Conservation (phyloP, 2,113 vertebrate genomes). For the Microtus oregoni region DNA sequence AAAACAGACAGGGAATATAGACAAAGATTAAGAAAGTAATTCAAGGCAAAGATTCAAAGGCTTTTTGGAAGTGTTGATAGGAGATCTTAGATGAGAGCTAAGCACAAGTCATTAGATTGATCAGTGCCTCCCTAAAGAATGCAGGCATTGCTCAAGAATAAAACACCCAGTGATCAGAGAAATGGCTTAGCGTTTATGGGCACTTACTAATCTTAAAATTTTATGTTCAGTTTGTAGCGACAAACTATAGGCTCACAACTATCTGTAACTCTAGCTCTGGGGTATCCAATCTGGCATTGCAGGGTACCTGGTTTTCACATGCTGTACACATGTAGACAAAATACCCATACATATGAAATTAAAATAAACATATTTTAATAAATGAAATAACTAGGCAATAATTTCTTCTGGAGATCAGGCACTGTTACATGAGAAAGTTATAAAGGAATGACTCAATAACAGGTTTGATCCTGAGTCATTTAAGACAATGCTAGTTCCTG, state of each 20-base stretch:
- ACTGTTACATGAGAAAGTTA: background rate
- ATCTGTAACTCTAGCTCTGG: background rate
- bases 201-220: background rate
- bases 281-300: background rate
- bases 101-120: background rate
- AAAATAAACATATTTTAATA: background rate
- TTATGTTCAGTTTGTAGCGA: background rate
- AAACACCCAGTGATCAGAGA: background rate
- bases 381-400: background rate
- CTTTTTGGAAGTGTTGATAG: background rate
- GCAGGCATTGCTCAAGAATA: background rate
- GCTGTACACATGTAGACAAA: background rate
- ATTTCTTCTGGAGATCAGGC: background rate
- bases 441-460: background rate
- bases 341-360: background rate
- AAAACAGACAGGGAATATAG: background rate
- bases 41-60: background rate
- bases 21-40: background rate
- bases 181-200: background rate
- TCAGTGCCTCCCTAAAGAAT: background rate
- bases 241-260: background rate
- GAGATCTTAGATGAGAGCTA: background rate
- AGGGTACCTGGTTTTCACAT: background rate
- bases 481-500: background rate
- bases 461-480: background rate